Conservation (phyloP, 2,888 invertebrate genomes). For the Patella ulyssiponensis region DNA sequence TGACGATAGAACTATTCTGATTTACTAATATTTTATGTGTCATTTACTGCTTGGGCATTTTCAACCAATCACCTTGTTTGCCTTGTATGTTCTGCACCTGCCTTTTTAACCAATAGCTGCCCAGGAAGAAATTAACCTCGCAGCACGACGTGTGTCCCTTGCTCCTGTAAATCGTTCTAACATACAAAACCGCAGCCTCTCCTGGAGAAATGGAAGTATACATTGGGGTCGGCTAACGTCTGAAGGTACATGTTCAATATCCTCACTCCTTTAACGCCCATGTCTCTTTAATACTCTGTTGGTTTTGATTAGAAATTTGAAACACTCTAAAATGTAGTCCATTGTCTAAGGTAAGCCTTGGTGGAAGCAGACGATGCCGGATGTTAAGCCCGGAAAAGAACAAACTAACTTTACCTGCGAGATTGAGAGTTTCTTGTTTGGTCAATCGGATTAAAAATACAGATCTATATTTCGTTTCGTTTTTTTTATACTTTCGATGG, state of each 20-base stretch:
- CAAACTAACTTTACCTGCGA: too few species aligned
- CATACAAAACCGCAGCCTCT: constrained; percentile 69
- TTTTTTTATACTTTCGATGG: too few species aligned
- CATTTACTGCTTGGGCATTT: constrained; percentile 35
- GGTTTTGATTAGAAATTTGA: too few species aligned
- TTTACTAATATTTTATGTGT: constrained; percentile 12
- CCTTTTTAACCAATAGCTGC: constrained; percentile 53
- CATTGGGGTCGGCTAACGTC: constrained; percentile 64
- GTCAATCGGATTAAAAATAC: too few species aligned
- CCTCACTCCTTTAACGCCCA: background rate
- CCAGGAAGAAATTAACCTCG: constrained; percentile 69
- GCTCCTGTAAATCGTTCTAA: constrained; percentile 71
- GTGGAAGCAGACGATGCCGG: too few species aligned
- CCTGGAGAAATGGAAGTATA: constrained; percentile 71
- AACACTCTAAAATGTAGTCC: too few species aligned
- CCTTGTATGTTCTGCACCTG: constrained; percentile 34
- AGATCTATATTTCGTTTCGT: too few species aligned
- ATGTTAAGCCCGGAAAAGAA: too few species aligned
- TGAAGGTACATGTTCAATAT: constrained; percentile 56
- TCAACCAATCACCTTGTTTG: constrained; percentile 10
- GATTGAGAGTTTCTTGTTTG: too few species aligned
- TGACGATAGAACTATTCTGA: background rate
- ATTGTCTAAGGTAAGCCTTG: too few species aligned
- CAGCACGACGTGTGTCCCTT: constrained; percentile 70
- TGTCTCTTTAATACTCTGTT: too few species aligned